Conservation (phyloP, 2,113 vertebrate genomes). For the Peromyscus californicus region DNA sequence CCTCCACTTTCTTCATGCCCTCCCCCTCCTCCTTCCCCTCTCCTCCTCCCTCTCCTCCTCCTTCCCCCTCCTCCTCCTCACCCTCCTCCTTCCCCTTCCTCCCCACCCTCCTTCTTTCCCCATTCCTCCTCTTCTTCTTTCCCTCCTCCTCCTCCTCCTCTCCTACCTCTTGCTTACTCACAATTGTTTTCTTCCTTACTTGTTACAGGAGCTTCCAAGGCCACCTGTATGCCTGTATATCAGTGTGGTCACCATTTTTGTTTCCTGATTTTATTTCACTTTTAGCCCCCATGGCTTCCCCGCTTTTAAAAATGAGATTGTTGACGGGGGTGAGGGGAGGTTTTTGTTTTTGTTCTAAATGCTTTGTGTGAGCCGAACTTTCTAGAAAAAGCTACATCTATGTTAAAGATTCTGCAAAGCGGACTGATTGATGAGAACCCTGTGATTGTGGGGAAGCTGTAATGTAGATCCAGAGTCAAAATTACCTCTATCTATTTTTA, state of each 20-base stretch:
- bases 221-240: too few relatives aligned
- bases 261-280: not conserved
- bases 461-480: not conserved
- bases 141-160: not conserved
- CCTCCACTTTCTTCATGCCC: accelerated
- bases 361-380: not conserved
- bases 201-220: not conserved
- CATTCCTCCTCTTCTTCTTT: too few relatives aligned
- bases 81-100: too few relatives aligned
- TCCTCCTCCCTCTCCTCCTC: accelerated
- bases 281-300: not conserved
- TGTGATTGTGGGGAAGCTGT: not conserved
- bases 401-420: not conserved
- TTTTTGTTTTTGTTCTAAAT: not conserved
- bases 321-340: not conserved
- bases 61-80: too few relatives aligned
- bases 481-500: not conserved
- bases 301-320: not conserved
- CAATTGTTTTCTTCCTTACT: not conserved
- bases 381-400: not conserved
- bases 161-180: not conserved
- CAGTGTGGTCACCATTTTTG: not conserved
- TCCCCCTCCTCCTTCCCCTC: accelerated
- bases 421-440: not conserved
- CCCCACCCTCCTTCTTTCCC: not conserved